A percentile compares a stretch with the other conserved stretches of the same genome.
Evolutionary conservation across 2,888 invertebrate genomes (phyloP).

Genomic region (Pteria penguin): DNA sequence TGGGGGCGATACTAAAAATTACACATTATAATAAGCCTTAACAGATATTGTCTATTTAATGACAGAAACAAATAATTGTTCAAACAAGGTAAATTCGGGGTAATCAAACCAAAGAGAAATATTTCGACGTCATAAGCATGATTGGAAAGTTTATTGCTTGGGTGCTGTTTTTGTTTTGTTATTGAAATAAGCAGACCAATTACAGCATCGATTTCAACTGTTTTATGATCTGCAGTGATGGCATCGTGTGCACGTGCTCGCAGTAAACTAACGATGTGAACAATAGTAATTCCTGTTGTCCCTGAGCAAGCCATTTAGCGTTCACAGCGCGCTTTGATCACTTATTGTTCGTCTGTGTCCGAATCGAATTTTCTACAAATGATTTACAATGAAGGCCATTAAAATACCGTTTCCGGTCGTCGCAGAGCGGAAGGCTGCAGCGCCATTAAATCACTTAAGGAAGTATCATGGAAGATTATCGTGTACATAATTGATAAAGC

Average conservation of each 20-base stretch:
- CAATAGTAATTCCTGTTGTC: constrained; percentile 32
- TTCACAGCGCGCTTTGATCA: constrained; percentile 11
- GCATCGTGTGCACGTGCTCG: constrained; percentile 26
- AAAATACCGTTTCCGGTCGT: constrained; percentile 30
- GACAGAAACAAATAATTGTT: no score
- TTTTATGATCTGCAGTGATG: constrained; percentile 10
- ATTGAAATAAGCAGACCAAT: constrained; percentile 25
- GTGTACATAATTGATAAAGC: constrained; percentile 42
- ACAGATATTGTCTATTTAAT: no score
- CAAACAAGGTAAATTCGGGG: no score
- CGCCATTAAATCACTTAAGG: constrained; percentile 33
- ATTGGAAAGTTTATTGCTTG: background rate
- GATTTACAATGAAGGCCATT: constrained; percentile 40
- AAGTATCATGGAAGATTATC: constrained; percentile 19
- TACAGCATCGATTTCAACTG: constrained; percentile 15
- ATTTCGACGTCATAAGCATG: background rate
- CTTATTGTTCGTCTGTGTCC: constrained; percentile 29
- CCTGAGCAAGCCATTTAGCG: constrained; percentile 10
- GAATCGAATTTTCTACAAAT: constrained; percentile 36
- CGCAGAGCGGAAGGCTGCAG: constrained; percentile 33
- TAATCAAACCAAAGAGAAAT: background rate
- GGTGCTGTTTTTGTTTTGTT: constrained; percentile 6
- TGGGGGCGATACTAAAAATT: no score
- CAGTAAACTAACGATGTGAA: constrained; percentile 20
- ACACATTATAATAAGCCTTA: no score